Evolutionary conservation across 2,113 vertebrate genomes (phyloP).

Genomic region (Aythya baeri): DNA sequence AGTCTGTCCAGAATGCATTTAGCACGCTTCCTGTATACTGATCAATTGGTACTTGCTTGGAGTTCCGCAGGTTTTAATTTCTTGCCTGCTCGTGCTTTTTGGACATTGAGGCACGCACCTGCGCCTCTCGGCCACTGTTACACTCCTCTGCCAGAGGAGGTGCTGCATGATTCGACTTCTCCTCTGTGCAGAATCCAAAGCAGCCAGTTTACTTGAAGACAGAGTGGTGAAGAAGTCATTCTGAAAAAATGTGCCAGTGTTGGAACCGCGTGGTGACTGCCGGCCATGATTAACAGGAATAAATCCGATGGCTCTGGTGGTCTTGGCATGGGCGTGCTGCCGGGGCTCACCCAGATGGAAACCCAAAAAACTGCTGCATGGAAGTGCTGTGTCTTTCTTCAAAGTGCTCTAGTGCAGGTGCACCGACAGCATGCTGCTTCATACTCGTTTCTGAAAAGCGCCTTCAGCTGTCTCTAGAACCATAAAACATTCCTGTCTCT

Average conservation of each 20-base stretch:
- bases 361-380: neutral
- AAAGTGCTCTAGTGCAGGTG: neutral
- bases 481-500: neutral
- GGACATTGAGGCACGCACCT: neutral
- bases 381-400: neutral
- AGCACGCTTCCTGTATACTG: neutral
- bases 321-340: neutral
- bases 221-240: neutral
- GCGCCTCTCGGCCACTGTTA: neutral
- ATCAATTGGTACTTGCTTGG: neutral
- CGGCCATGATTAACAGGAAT: neutral
- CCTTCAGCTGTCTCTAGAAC: neutral
- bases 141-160: neutral
- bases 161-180: neutral
- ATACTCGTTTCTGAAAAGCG: neutral
- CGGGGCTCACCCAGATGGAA: neutral
- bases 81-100: neutral
- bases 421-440: fast-evolving
- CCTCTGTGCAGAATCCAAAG: neutral
- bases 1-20: neutral
- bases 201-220: neutral
- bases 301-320: neutral
- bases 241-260: neutral
- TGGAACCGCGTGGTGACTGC: neutral
- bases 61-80: neutral